A percentile compares a stretch with the other conserved stretches of the same genome.
phyloP scores from a whole-genome alignment of 2,888 invertebrate species.

The Lasioglossum zephyrum region DNA sequence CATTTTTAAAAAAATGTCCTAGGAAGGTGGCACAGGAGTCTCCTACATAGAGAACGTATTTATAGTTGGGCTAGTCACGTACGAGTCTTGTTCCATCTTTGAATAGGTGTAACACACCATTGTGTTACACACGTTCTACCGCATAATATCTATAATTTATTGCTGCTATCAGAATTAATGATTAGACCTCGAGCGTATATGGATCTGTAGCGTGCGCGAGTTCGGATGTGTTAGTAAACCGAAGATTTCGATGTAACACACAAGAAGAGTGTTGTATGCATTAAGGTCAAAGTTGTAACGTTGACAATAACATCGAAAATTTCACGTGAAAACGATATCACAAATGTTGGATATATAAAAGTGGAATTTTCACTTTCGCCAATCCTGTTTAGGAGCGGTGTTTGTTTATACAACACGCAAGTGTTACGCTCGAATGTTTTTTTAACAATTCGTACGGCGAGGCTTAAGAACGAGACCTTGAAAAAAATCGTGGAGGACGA shows the following conservation, averaged over 20 bases:
- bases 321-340: neutral
- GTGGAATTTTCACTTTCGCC: constrained; percentile 23
- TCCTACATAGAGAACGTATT: constrained; percentile 65
- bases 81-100: constrained; percentile 47
- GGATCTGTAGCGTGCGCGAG: neutral
- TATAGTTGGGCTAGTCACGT: constrained; percentile 65
- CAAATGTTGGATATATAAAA: neutral
- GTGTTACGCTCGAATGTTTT: neutral
- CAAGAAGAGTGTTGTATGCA: neutral
- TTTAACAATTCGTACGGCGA: neutral
- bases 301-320: neutral
- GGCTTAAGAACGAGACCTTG: neutral
- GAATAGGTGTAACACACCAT: constrained; percentile 33
- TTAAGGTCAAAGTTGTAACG: neutral
- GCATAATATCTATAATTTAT: constrained; percentile 4
- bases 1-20: constrained; percentile 25
- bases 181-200: neutral
- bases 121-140: constrained; percentile 13
- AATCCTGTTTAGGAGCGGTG: neutral
- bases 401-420: neutral
- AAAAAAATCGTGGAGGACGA: neutral
- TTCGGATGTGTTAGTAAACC: neutral
- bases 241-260: neutral
- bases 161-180: constrained; percentile 9
- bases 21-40: constrained; percentile 39